Base-by-base conservation (phyloP, 1,140 invertebrate species). In the Muscidifurax raptorellus region DNA sequence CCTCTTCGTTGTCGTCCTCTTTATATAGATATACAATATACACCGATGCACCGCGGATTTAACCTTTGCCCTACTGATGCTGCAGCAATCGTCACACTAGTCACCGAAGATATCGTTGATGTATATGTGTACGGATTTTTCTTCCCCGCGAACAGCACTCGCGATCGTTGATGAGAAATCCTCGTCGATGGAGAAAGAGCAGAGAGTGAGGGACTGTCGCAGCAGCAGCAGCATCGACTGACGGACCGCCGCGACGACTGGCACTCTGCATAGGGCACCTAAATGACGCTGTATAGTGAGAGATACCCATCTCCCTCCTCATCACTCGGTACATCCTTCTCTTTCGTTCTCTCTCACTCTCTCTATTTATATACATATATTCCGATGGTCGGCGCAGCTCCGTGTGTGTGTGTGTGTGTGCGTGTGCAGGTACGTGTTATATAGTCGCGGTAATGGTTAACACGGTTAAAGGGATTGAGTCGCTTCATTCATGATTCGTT, bases 141-240 rank as follows among this genome's bases (percentile, higher is more conserved):
- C n/a, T 40, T 9, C 89, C 89, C 88, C 36, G 36, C 5, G 9
- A 40, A 40, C 36, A 9, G 32, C 32, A 6, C 32, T 40, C 36
- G 32, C 32, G 5, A 4, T 40, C 36, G 27, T n/a, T 1, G 0
- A 40, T 27, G 28, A 64, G 32, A 2, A n/a, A 15, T 28, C 27
- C 52, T 52, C 9, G 28, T 79, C 12, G 15, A 75, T n/a, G 44
- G n/a, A 76, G 44, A 13, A 75, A 83, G 30, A 82, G 36, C 2
- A 22, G 22, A 22, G 74, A 59, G 12, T 76, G 7, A 32, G 28
- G 40, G 69, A 79, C 5, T 32, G 78, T 52, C 18, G 27, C 47
- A 27, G 28, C 47, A 36, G 78, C 32, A 5, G 27, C 47, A 27
- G 28, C 47, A 36, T 74, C 67, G 44, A 82, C 80, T 71, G 28